Evolutionary conservation across 2,113 vertebrate genomes (phyloP).

Genomic region (Amblyopsis rosae): DNA sequence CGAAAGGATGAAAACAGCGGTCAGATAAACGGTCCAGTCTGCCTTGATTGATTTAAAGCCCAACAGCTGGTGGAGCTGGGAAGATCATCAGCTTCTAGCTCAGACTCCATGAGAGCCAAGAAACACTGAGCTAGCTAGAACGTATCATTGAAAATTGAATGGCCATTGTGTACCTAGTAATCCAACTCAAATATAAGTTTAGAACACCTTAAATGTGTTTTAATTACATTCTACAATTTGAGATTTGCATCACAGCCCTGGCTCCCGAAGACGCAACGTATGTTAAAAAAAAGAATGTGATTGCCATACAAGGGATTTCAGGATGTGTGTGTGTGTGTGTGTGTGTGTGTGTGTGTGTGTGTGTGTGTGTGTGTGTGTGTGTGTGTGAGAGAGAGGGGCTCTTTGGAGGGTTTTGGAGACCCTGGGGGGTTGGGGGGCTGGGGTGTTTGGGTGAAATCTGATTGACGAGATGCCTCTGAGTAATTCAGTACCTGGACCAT

Average conservation of each 20-base stretch:
- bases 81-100: constrained; percentile 53
- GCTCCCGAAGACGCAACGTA: too few species aligned
- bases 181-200: too few species aligned
- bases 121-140: background rate
- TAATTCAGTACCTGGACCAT: constrained; percentile 40
- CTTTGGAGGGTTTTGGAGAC: constrained; percentile 24
- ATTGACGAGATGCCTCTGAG: constrained; percentile 16
- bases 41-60: constrained; percentile 63
- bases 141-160: background rate
- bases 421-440: constrained; percentile 4
- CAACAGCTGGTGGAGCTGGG: constrained; percentile 67
- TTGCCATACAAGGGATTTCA: too few species aligned
- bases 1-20: constrained; percentile 58
- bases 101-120: constrained; percentile 24
- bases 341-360: background rate
- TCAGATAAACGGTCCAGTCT: constrained; percentile 60
- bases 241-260: too few species aligned
- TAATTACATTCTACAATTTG: too few species aligned
- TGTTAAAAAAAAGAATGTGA: too few species aligned
- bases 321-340: background rate
- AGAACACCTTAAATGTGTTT: too few species aligned
- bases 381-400: background rate
- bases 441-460: background rate
- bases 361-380: constrained; percentile 7
- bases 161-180: constrained; percentile 27